A percentile compares a stretch with the other conserved stretches of the same genome.
phyloP scores from a whole-genome alignment of 2,797 vertebrate species.

The Eulemur mongoz region DNA sequence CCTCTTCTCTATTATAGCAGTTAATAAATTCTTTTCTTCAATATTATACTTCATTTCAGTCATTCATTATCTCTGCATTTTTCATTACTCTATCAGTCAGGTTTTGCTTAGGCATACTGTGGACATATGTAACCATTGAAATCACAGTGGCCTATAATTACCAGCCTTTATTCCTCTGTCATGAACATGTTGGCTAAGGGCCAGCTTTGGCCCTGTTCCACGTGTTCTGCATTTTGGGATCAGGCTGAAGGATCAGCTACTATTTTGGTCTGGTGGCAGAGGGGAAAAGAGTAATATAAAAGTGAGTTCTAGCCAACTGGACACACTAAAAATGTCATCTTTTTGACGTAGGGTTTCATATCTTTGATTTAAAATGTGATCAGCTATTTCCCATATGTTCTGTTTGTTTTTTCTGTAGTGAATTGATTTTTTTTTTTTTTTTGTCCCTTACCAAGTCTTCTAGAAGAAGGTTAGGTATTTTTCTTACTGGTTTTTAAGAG shows the following conservation, averaged over 20 bases:
- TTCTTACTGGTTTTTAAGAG: neutral
- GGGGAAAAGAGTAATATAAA: neutral
- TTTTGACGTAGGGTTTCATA: neutral
- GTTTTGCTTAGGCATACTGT: neutral
- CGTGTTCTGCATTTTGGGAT: neutral
- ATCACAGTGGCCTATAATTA: neutral
- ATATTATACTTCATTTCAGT: neutral
- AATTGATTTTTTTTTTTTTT: neutral
- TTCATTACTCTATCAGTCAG: neutral
- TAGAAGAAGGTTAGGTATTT: neutral
- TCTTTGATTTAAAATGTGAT: neutral
- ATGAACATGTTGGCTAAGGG: neutral
- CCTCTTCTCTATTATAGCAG: neutral
- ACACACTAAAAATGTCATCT: neutral
- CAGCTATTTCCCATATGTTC: neutral
- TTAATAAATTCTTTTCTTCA: neutral
- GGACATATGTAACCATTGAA: neutral
- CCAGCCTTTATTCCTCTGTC: neutral
- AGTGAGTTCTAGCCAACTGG: neutral
- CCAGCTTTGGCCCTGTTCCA: neutral
- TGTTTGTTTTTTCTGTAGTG: neutral
- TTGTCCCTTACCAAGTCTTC: neutral
- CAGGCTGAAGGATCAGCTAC: neutral
- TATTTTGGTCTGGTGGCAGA: neutral
- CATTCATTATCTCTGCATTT: neutral